Evolutionary conservation across 2,113 vertebrate species (phyloP).

Genomic region (Turdus rufiventris): DNA sequence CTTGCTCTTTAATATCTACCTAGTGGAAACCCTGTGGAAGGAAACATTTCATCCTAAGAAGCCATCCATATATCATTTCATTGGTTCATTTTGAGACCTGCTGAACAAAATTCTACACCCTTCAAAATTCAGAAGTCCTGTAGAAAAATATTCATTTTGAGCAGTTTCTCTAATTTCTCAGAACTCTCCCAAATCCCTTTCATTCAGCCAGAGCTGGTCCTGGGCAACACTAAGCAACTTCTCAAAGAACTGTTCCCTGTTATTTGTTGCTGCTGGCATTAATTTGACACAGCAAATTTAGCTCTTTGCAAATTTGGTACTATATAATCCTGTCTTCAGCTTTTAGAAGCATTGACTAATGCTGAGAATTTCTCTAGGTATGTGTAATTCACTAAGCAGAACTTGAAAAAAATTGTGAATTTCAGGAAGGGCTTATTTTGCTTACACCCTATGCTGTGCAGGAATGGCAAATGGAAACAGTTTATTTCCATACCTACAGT

Average conservation of each 20-base stretch:
- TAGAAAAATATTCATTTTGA: neutral
- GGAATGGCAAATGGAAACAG: neutral
- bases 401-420: neutral
- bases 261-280: neutral
- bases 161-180: neutral
- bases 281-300: neutral
- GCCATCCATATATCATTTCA: neutral
- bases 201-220: neutral
- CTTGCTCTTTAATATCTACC: neutral
- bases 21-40: neutral
- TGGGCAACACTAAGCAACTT: neutral
- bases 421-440: neutral
- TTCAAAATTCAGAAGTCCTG: neutral
- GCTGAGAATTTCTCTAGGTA: neutral
- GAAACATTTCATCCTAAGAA: neutral
- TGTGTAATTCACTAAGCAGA: neutral
- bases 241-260: neutral
- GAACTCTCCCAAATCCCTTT: neutral
- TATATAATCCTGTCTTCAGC: neutral
- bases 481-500: neutral
- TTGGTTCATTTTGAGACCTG: neutral
- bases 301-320: neutral
- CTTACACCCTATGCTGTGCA: fast-evolving
- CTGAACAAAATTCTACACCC: neutral
- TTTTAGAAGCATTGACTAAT: neutral